These are phyloP conservation scores for Phragmatobia fuliginosa DNA, from an alignment of 2,888 invertebrate genomes.

Conservation along the genomic window DNA sequence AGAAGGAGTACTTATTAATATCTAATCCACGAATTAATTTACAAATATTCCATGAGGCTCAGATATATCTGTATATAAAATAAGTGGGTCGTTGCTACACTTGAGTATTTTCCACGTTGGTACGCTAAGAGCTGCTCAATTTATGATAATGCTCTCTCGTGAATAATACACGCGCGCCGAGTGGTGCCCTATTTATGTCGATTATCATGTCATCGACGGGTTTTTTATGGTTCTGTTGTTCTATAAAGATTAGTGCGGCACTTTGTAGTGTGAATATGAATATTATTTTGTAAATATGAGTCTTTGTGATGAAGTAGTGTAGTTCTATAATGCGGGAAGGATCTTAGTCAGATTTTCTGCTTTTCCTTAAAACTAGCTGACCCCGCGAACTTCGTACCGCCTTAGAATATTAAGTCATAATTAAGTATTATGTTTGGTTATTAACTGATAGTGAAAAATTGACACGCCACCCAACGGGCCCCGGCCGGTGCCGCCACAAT, in stretches of 20 bases:
- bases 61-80: constrained; percentile 14
- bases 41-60: constrained; percentile 3
- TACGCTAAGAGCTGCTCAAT: constrained; percentile 45
- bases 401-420: no score
- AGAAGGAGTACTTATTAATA: not conserved
- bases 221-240: constrained; percentile 37
- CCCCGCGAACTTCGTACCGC: no score
- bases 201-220: constrained; percentile 45
- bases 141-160: constrained; percentile 52
- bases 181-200: constrained; percentile 49
- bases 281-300: not conserved
- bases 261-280: not conserved
- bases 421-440: no score
- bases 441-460: no score
- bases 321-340: not conserved
- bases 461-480: no score
- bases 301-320: not conserved
- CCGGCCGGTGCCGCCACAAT: no score
- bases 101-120: constrained; percentile 24
- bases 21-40: constrained; percentile 1
- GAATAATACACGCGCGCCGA: constrained; percentile 55
- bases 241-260: constrained; percentile 11
- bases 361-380: no score
- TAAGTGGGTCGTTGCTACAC: constrained; percentile 20
- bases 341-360: not conserved